A percentile compares a stretch with the other conserved stretches of the same genome.
phyloP scores from a whole-genome alignment of 2,888 invertebrate species.

The Pristionchus maxplancki region DNA sequence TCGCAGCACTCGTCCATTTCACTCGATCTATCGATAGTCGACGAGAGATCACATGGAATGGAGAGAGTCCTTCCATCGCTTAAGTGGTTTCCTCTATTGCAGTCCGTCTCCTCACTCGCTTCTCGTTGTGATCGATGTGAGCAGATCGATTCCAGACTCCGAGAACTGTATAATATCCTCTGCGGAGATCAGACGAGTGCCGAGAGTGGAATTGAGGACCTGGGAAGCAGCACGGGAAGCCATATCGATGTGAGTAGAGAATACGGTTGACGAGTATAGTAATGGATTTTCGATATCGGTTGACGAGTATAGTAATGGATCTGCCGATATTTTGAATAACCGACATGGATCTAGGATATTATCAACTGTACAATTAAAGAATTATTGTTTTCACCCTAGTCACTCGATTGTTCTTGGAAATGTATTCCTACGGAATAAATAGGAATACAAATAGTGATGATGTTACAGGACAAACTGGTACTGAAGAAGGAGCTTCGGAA shows the following conservation, averaged over 20 bases:
- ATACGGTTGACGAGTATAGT: neutral
- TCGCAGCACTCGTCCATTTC: no score
- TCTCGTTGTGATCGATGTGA: conserved; percentile 57
- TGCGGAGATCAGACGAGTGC: conserved; percentile 55
- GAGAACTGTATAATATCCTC: conserved; percentile 55
- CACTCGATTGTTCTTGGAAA: no score
- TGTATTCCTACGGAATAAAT: no score
- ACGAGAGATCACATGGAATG: neutral
- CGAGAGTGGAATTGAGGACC: conserved; percentile 59
- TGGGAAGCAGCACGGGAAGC: conserved; percentile 59
- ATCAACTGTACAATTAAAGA: no score
- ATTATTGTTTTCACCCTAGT: no score
- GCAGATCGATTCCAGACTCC: conserved; percentile 53
- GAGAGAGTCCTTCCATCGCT: neutral
- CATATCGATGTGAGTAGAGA: conserved; percentile 56
- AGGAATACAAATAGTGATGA: no score
- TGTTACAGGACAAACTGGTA: conserved; percentile 55
- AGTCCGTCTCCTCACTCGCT: conserved; percentile 57
- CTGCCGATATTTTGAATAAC: no score
- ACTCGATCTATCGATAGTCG: no score
- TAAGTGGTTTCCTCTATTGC: conserved; percentile 46
- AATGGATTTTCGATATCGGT: no score
- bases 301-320: no score
- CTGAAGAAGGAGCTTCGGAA: conserved; percentile 56
- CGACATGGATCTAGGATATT: no score